phyloP scores from a whole-genome alignment of 2,888 invertebrate genomes.

The Malacosoma neustria region DNA sequence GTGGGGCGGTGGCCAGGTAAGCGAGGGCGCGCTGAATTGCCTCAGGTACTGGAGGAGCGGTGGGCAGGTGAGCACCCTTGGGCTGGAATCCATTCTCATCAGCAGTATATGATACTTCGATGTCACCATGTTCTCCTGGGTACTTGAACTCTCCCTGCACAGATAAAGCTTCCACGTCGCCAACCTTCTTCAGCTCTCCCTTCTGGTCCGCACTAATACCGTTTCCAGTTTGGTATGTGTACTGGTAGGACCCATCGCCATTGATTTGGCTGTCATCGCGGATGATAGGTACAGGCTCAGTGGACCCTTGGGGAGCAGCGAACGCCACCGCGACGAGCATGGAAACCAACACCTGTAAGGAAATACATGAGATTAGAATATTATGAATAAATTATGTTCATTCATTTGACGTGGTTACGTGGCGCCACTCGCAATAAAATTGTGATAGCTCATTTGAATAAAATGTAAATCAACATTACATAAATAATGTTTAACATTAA shows the following conservation, averaged over 20 bases:
- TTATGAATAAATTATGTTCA: slow-evolving; percentile 3
- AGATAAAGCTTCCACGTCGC: slow-evolving; percentile 67
- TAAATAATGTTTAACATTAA: background rate
- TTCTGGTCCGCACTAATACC: slow-evolving; percentile 77
- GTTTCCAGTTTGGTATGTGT: slow-evolving; percentile 79
- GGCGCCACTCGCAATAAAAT: slow-evolving; percentile 2
- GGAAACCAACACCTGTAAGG: slow-evolving; percentile 49
- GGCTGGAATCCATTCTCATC: slow-evolving; percentile 84
- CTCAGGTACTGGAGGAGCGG: slow-evolving; percentile 81
- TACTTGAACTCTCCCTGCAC: slow-evolving; percentile 81
- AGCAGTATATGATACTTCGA: slow-evolving; percentile 78
- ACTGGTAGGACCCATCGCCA: slow-evolving; percentile 77
- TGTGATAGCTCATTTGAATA: slow-evolving; percentile 13
- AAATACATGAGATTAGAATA: slow-evolving; percentile 5
- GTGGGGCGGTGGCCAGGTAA: slow-evolving; percentile 78
- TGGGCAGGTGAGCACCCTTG: slow-evolving; percentile 76
- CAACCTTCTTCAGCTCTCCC: slow-evolving; percentile 75
- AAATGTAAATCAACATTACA: slow-evolving; percentile 12
- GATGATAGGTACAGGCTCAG: slow-evolving; percentile 68
- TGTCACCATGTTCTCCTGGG: slow-evolving; percentile 78
- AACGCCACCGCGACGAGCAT: slow-evolving; percentile 44
- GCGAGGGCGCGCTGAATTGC: slow-evolving; percentile 80
- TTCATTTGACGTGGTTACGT: background rate
- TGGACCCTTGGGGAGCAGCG: slow-evolving; percentile 50
- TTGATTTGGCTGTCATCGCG: slow-evolving; percentile 74